Evolutionary conservation across 2,113 vertebrate genomes (phyloP).

Genomic region (Brienomyrus brachyistius): DNA sequence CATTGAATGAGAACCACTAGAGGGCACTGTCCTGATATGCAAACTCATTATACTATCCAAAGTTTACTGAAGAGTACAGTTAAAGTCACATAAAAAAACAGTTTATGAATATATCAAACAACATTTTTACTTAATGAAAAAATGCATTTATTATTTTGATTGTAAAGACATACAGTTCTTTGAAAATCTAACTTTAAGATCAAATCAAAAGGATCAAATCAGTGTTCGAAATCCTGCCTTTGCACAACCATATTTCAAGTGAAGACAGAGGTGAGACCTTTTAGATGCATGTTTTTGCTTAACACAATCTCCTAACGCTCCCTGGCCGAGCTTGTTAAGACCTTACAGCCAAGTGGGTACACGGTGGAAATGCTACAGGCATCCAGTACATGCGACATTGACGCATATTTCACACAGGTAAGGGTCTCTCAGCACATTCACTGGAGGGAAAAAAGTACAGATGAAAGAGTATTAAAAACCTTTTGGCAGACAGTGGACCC

Average conservation of each 20-base stretch:
- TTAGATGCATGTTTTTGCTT: background rate
- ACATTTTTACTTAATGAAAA: background rate
- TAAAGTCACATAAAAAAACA: background rate
- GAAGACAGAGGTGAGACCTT: background rate
- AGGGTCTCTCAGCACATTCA: conserved; percentile 36
- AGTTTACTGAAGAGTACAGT: background rate
- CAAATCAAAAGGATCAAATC: background rate
- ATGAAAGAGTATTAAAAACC: background rate
- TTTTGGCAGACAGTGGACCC: background rate
- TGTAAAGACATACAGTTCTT: background rate
- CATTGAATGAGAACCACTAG: background rate
- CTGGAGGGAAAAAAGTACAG: conserved; percentile 41
- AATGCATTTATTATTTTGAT: background rate
- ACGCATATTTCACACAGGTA: conserved; percentile 67
- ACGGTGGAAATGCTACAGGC: conserved; percentile 29
- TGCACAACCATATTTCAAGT: background rate
- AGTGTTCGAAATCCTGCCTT: background rate
- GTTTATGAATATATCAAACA: background rate
- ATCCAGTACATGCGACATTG: conserved; percentile 64
- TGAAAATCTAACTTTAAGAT: background rate
- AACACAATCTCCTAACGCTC: background rate
- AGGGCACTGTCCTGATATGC: background rate
- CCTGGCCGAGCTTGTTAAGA: background rate
- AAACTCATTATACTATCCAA: background rate
- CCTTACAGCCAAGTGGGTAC: background rate